Evolutionary conservation across 2,888 invertebrate genomes (phyloP).

Genomic region (Brachylomia viminalis): DNA sequence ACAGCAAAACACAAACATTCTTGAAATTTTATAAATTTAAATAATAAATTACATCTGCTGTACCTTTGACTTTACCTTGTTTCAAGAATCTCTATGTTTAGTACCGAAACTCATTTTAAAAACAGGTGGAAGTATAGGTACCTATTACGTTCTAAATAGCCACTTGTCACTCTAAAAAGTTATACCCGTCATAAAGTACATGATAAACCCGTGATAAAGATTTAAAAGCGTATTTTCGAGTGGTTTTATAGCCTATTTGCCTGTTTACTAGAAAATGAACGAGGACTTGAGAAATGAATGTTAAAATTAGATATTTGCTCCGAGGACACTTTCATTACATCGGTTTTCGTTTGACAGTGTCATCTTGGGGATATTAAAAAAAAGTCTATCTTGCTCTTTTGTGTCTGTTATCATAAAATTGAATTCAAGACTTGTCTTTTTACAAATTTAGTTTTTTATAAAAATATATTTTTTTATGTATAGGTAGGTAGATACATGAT

Average conservation of each 20-base stretch:
- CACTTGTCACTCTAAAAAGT: constrained; percentile 64
- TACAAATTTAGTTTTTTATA: not conserved
- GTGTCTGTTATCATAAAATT: constrained; percentile 10
- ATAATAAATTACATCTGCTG: constrained; percentile 63
- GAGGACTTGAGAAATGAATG: constrained; percentile 61
- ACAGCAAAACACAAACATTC: constrained; percentile 83
- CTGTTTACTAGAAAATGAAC: constrained; percentile 64
- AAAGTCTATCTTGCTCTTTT: constrained; percentile 20
- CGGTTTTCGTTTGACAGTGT: constrained; percentile 51
- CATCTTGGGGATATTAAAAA: constrained; percentile 29
- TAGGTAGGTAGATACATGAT: not conserved
- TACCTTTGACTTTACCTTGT: constrained; percentile 43
- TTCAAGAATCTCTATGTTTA: constrained; percentile 49
- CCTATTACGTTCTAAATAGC: constrained; percentile 49
- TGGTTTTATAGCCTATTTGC: constrained; percentile 67
- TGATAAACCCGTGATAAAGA: constrained; percentile 68
- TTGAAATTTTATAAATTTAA: constrained; percentile 77
- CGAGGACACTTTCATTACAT: constrained; percentile 55
- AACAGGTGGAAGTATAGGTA: constrained; percentile 31
- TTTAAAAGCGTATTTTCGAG: constrained; percentile 67
- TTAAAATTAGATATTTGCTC: constrained; percentile 61
- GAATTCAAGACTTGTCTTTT: not conserved
- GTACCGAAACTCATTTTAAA: constrained; percentile 42
- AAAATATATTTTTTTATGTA: not conserved
- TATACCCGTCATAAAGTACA: constrained; percentile 60